Percentiles rank a stretch among this genome's conserved stretches.
phyloP scores from a whole-genome alignment of 2,888 invertebrate genomes.

The Phortica magna region DNA sequence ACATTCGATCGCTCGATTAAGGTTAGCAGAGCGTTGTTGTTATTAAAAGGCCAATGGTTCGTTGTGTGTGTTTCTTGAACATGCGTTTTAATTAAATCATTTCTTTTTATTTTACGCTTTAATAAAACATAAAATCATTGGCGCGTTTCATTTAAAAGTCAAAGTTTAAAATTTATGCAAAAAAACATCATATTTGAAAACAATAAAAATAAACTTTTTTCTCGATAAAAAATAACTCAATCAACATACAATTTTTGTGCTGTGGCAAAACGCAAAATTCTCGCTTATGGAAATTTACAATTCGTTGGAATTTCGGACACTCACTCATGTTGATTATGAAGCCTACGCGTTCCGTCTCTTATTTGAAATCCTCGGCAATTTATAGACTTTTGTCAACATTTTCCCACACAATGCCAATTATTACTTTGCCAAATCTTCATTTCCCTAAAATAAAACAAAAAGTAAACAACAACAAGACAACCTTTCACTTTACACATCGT shows the following conservation, averaged over 20 bases:
- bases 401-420: background rate
- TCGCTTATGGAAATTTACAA: no score
- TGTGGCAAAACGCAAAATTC: background rate
- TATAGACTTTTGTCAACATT: background rate
- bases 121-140: conserved; percentile 8
- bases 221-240: background rate
- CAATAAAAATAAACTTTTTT: background rate
- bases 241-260: background rate
- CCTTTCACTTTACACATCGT: background rate
- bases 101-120: background rate
- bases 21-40: background rate
- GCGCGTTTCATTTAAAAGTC: background rate
- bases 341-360: background rate
- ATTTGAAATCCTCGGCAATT: background rate
- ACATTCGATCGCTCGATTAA: background rate
- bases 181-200: background rate
- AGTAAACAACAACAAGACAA: background rate
- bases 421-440: no score
- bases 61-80: background rate
- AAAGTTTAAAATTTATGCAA: background rate
- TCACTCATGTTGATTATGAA: background rate
- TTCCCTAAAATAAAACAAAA: background rate
- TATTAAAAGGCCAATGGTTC: no score
- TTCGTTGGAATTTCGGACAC: no score
- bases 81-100: background rate